Evolutionary conservation across 2,113 vertebrate genomes (phyloP), one percentile per base, ranked within the genome.

Genomic region (Rhynchomys soricoides): DNA sequence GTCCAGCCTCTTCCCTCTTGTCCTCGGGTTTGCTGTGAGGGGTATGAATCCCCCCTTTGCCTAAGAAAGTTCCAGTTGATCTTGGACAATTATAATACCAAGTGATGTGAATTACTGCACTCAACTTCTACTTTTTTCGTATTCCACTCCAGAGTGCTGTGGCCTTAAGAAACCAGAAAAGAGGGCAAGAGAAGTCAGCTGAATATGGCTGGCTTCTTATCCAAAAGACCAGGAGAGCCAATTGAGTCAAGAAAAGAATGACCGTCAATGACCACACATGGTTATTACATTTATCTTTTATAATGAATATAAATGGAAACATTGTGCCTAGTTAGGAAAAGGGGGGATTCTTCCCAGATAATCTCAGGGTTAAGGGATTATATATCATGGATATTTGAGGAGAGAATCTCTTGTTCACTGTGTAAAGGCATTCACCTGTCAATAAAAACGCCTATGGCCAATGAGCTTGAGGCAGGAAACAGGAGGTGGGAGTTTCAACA

Each of bases 141-240:
- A 50, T 90, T 52, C 59, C 91, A 78, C 34, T 91, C 59, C 55
- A 37, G 17, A 92, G 75, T 45, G 68, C 50, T 48, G 62, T 77
- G 57, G 9, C 71, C 88, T 94, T 92, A 79, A 24, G 50, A 81
- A 92, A 97, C 59, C 66, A 81, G 71, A 95, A 82, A 91, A 64
- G n/a, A 85, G 81, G 45, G 68, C 9, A 81, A 66, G 62, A n/a
- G 50, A 55, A 15, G 11, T 95, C 29, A 24, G 52, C 45, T 7
- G 45, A 55, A 2, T 29, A 15, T 29, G 13, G 77, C 70, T 17
- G 0, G 88, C 45, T 66, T 91, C 50, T 93, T 15, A 90, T 71
- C 40, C 13, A 19, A 24, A 95, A 82, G 66, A 73, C 31, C 71
- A 64, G 70, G 31, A 19, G 29, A 96, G 59, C 10, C 34, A 85